These are phyloP conservation scores for Notolabrus celidotus DNA, from an alignment of 2,797 vertebrate species.

Conservation along the genomic window DNA sequence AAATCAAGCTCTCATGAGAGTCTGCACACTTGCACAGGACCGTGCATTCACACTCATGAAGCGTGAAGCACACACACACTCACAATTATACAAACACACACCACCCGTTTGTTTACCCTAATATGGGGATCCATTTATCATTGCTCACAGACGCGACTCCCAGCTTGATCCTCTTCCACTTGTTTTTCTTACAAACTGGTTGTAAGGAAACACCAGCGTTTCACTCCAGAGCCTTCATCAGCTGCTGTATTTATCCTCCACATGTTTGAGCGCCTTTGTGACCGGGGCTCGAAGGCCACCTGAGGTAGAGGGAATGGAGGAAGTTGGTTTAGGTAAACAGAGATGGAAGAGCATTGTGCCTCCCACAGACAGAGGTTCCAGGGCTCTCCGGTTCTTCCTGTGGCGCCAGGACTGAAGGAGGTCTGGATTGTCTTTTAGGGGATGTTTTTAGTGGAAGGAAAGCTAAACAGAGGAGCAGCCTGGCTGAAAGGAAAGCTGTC, in stretches of 20 bases:
- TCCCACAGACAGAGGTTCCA: constrained; percentile 64
- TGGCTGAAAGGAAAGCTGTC: constrained; percentile 75
- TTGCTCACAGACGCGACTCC: constrained; percentile 36
- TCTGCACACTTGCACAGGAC: neutral
- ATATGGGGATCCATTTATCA: constrained; percentile 63
- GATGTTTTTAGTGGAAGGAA: constrained; percentile 79
- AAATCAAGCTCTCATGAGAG: constrained; percentile 60
- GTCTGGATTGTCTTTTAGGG: constrained; percentile 79
- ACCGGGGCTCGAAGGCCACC: constrained; percentile 61
- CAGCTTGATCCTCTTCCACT: constrained; percentile 52
- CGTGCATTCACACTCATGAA: constrained; percentile 2
- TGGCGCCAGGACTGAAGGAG: constrained; percentile 66
- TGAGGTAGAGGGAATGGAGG: constrained; percentile 68
- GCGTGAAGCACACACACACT: constrained; percentile 22
- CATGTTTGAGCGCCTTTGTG: constrained; percentile 55
- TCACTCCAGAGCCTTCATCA: constrained; percentile 43
- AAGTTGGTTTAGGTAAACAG: constrained; percentile 79
- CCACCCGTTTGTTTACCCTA: constrained; percentile 51
- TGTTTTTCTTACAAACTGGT: constrained; percentile 65
- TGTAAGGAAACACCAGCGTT: constrained; percentile 46
- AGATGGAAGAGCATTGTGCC: constrained; percentile 75
- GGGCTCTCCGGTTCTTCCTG: constrained; percentile 73
- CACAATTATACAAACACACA: constrained; percentile 26
- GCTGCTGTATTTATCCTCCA: constrained; percentile 59
- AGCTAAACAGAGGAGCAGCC: constrained; percentile 73